phyloP scores from a whole-genome alignment of 2,113 vertebrate species.

The Fukomys damarensis region DNA sequence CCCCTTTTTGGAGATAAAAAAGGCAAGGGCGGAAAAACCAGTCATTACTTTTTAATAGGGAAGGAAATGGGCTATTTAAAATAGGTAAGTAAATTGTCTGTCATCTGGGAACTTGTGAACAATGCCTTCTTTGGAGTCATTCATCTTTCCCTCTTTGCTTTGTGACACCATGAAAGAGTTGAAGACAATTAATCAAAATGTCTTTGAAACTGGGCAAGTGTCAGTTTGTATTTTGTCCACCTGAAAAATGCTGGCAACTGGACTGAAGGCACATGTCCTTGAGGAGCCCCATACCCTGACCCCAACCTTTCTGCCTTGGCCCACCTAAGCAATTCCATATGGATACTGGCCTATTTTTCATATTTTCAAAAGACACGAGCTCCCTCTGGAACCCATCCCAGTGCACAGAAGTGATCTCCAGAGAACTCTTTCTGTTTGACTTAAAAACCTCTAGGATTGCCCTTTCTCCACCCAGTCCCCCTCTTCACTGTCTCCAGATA shows the following conservation, averaged over 20 bases:
- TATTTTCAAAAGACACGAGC: conserved; percentile 43
- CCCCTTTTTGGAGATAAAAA: conserved; percentile 70
- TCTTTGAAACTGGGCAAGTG: conserved; percentile 52
- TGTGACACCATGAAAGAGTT: conserved; percentile 41
- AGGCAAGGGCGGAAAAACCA: conserved; percentile 62
- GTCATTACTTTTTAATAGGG: conserved; percentile 70
- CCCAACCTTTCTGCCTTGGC: not conserved
- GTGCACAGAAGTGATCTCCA: conserved; percentile 49
- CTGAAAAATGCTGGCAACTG: conserved; percentile 45
- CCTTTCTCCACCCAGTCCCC: not conserved
- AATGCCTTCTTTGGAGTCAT: conserved; percentile 51
- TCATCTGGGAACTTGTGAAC: conserved; percentile 70
- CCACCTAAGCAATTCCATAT: conserved; percentile 60
- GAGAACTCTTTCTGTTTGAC: conserved; percentile 57
- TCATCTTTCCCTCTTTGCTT: conserved; percentile 56
- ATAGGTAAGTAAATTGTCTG: conserved; percentile 59
- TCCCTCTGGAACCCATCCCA: conserved; percentile 52
- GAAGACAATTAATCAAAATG: conserved; percentile 67
- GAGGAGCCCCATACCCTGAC: conserved; percentile 23
- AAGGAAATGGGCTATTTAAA: conserved; percentile 71
- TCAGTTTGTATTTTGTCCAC: conserved; percentile 70
- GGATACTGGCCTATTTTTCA: conserved; percentile 44
- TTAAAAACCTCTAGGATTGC: conserved; percentile 38
- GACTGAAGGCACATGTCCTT: not conserved
- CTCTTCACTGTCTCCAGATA: conserved; percentile 40